Percentiles rank a stretch among this genome's conserved stretches.
Evolutionary conservation across 2,797 vertebrate species (phyloP).

Genomic region (Taenioides sp.): DNA sequence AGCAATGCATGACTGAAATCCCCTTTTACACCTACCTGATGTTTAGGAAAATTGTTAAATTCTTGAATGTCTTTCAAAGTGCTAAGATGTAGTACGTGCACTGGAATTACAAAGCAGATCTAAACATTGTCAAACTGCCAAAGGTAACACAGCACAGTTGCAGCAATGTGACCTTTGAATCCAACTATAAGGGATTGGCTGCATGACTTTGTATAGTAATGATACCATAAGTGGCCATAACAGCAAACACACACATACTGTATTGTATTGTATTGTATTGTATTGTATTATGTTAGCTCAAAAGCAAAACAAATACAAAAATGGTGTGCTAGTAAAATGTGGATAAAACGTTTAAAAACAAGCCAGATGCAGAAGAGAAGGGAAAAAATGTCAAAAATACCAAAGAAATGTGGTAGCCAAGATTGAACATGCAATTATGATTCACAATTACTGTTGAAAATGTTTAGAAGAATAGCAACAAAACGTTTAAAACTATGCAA

Average conservation of each 20-base stretch:
- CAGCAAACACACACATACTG: not conserved
- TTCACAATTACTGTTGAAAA: not conserved
- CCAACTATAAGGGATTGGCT: not conserved
- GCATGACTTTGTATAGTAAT: not conserved
- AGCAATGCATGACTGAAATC: not conserved
- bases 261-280: too few species aligned
- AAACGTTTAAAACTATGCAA: too few species aligned
- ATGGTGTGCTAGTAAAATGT: not conserved
- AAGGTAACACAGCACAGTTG: not conserved
- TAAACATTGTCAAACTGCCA: slow-evolving; percentile 6
- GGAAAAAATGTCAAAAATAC: not conserved
- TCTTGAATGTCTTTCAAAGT: not conserved
- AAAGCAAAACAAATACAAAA: not conserved
- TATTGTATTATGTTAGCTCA: not conserved
- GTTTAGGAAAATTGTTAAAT: slow-evolving; percentile 3
- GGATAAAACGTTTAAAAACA: too few species aligned
- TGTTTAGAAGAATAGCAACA: too few species aligned
- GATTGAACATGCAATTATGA: not conserved
- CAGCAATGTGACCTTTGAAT: slow-evolving; percentile 20
- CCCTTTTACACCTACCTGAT: not conserved
- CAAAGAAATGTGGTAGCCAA: not conserved
- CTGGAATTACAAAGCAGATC: slow-evolving; percentile 11
- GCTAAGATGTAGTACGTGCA: slow-evolving; percentile 8
- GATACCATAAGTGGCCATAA: not conserved
- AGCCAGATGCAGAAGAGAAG: not conserved